Evolutionary conservation across 1,140 invertebrate genomes (phyloP).

Genomic region (Nylanderia fulva): DNA sequence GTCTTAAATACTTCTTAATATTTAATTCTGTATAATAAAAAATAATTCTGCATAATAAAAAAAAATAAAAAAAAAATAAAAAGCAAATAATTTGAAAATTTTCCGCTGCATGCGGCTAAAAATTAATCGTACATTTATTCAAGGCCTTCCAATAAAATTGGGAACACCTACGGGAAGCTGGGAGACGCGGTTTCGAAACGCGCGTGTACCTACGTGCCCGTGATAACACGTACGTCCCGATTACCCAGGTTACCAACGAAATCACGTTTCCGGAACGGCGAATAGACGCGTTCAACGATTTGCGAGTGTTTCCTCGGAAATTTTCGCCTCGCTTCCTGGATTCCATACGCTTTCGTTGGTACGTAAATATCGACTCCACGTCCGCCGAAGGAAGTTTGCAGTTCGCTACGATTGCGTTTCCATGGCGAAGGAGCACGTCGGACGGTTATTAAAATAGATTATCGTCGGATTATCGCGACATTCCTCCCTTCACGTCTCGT

Average conservation of each 20-base stretch:
- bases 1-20: too few species aligned
- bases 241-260: constrained; percentile 52
- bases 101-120: background rate
- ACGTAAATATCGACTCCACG: constrained; percentile 68
- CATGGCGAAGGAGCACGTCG: constrained; percentile 8
- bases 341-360: constrained; percentile 72
- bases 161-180: constrained; percentile 17
- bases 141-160: constrained; percentile 44
- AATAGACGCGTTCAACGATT: constrained; percentile 74
- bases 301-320: constrained; percentile 76
- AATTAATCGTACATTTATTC: constrained; percentile 59
- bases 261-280: constrained; percentile 76
- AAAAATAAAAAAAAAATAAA: too few species aligned
- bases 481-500: background rate
- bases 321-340: constrained; percentile 75
- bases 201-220: constrained; percentile 52
- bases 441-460: constrained; percentile 57
- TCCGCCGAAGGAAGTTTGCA: constrained; percentile 59
- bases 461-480: constrained; percentile 15
- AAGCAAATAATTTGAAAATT: too few species aligned
- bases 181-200: constrained; percentile 29
- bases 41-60: too few species aligned
- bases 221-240: constrained; percentile 53
- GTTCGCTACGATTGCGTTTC: constrained; percentile 46
- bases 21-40: background rate